These are phyloP conservation scores for Periophthalmus magnuspinnatus DNA, from an alignment of 2,797 vertebrate genomes.

Conservation along the genomic window DNA sequence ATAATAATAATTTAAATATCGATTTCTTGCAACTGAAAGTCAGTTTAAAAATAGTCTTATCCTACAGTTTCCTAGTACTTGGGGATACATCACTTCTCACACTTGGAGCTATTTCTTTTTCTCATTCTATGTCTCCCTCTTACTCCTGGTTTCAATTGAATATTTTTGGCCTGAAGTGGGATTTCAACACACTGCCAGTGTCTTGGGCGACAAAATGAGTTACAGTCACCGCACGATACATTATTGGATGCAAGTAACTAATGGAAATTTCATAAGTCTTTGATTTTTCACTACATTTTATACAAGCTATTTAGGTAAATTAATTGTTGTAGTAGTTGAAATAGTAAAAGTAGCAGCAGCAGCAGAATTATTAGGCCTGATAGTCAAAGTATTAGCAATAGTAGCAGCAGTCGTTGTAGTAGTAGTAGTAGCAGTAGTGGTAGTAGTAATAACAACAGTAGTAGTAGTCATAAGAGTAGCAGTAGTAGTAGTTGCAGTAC, in stretches of 20 bases:
- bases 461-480: too few relatives aligned
- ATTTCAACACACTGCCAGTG: constrained; percentile 39
- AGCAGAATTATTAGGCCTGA: too few relatives aligned
- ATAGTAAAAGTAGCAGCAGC: background rate
- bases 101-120: too few relatives aligned
- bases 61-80: background rate
- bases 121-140: constrained; percentile 20
- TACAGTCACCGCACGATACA: constrained; percentile 10
- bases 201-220: constrained; percentile 31
- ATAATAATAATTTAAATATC: too few relatives aligned
- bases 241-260: background rate
- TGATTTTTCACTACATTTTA: background rate
- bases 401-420: background rate
- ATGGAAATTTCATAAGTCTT: background rate
- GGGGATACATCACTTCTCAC: constrained; percentile 14
- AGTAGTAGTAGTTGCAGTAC: background rate
- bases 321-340: background rate
- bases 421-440: background rate
- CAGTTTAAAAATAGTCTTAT: too few relatives aligned
- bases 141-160: constrained; percentile 52
- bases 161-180: constrained; percentile 25
- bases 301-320: background rate
- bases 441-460: too few relatives aligned
- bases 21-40: too few relatives aligned
- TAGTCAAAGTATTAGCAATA: too few relatives aligned